Conservation (phyloP, 2,888 invertebrate genomes). For the Metallyticus violacea region DNA sequence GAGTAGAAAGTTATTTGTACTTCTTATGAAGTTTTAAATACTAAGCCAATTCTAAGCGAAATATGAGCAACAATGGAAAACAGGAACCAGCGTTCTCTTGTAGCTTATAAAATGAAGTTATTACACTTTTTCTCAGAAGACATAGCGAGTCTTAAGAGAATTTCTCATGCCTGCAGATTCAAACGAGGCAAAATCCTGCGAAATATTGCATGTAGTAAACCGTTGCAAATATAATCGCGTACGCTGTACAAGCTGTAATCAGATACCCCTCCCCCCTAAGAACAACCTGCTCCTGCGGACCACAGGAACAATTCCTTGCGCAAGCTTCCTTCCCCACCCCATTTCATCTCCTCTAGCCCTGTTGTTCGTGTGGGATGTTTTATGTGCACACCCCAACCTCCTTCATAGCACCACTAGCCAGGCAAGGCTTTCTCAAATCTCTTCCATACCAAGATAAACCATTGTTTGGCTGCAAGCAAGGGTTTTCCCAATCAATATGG, state of each 20-base stretch:
- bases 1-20: too few relatives aligned
- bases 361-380: not conserved
- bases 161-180: too few relatives aligned
- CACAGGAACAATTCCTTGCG: not conserved
- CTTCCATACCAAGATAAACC: slow-evolving; percentile 16
- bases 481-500: slow-evolving; percentile 19
- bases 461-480: slow-evolving; percentile 13
- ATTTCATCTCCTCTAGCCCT: not conserved
- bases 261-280: not conserved
- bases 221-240: not conserved
- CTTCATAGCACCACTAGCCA: not conserved
- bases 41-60: too few relatives aligned
- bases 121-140: too few relatives aligned
- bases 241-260: not conserved
- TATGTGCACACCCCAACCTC: slow-evolving; percentile 5
- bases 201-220: too few relatives aligned
- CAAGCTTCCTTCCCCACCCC: not conserved
- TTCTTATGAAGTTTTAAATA: too few relatives aligned
- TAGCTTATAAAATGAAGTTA: too few relatives aligned
- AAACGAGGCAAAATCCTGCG: too few relatives aligned
- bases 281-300: not conserved
- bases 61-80: too few relatives aligned
- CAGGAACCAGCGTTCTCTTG: too few relatives aligned
- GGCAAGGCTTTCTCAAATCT: slow-evolving; percentile 9
- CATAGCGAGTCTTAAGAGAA: too few relatives aligned